Conservation (phyloP, 2,113 vertebrate species). For the Boleophthalmus pectinirostris region DNA sequence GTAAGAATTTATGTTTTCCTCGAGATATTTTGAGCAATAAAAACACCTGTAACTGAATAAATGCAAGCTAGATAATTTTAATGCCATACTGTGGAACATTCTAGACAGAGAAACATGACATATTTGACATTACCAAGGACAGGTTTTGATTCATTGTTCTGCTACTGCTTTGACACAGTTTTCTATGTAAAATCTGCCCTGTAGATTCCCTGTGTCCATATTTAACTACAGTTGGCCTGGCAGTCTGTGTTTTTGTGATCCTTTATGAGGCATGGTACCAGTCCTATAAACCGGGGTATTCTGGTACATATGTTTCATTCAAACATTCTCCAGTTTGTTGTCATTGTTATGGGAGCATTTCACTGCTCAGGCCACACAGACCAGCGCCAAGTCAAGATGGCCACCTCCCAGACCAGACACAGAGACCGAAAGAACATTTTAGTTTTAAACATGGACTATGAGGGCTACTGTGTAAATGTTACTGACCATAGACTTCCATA, state of each 20-base stretch:
- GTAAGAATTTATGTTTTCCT: too few relatives aligned
- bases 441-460: too few relatives aligned
- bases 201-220: not conserved
- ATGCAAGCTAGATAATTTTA: too few relatives aligned
- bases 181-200: not conserved
- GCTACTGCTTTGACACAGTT: not conserved
- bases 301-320: constrained; percentile 36
- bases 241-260: constrained; percentile 14
- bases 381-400: not conserved
- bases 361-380: not conserved
- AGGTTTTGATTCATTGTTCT: not conserved
- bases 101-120: too few relatives aligned
- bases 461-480: too few relatives aligned
- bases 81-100: too few relatives aligned
- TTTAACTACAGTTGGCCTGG: not conserved
- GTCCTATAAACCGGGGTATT: not conserved
- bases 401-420: not conserved
- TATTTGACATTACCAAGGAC: not conserved
- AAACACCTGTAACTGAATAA: too few relatives aligned
- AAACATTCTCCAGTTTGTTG: not conserved
- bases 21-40: too few relatives aligned
- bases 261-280: constrained; percentile 5
- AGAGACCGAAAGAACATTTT: not conserved
- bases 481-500: too few relatives aligned
- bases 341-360: constrained; percentile 23